Conservation (phyloP, 2,113 vertebrate genomes). For the Hystrix brachyura region DNA sequence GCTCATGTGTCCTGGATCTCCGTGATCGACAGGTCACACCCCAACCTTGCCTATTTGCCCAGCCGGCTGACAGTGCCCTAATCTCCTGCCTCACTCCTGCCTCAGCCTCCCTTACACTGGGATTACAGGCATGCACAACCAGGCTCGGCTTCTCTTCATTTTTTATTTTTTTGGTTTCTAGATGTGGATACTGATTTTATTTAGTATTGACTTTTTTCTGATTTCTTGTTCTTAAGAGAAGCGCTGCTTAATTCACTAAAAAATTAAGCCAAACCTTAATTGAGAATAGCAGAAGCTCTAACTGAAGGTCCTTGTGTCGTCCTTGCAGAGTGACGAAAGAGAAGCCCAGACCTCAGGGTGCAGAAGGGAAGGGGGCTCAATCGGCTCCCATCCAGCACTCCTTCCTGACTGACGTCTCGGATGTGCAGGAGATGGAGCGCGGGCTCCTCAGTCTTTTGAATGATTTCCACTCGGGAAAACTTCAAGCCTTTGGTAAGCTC, state of each 20-base stretch:
- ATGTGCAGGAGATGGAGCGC: slow-evolving; percentile 99
- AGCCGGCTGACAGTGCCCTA: not conserved
- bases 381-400: slow-evolving; percentile 94
- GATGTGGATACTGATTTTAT: slow-evolving; percentile 4
- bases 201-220: not conserved
- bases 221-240: slow-evolving; percentile 41
- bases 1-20: not conserved
- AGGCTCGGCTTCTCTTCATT: not conserved
- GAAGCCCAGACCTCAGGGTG: slow-evolving; percentile 91
- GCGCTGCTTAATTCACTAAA: not conserved
- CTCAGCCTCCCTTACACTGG: not conserved
- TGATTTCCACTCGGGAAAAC: slow-evolving; percentile 99
- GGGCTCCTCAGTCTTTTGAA: slow-evolving; percentile 97
- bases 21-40: not conserved
- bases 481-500: slow-evolving; percentile 96
- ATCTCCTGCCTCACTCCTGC: not conserved
- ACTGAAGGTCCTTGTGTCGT: not conserved
- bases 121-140: not conserved
- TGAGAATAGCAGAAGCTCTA: not conserved
- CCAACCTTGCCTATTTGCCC: not conserved
- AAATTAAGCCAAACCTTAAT: not conserved
- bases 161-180: slow-evolving; percentile 12
- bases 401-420: slow-evolving; percentile 98
- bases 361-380: slow-evolving; percentile 90
- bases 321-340: slow-evolving; percentile 91